Base-by-base conservation (phyloP, 2,113 vertebrate species). In the Cyphomyrus plagiostoma region DNA sequence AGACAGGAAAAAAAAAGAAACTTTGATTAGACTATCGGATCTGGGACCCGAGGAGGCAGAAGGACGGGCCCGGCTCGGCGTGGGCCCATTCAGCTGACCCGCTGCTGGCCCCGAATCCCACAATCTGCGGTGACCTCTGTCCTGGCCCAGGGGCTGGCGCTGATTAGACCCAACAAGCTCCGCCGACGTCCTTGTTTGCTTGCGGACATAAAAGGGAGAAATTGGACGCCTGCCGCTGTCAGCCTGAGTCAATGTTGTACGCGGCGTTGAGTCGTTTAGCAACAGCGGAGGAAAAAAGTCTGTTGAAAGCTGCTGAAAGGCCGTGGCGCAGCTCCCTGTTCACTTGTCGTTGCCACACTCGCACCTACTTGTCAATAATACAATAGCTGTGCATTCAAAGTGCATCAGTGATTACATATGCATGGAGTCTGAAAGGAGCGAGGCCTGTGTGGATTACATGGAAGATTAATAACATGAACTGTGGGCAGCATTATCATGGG, bases 81-180 rank as follows among this genome's bases (percentile, higher is more conserved):
- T 35, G 49, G 15, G 49, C 50, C 26, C 19, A 1, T 56, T 53
- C n/a, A 21, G 85, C 48, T 35, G 50, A 87, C 85, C 50, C 26
- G 6, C n/a, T 26, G 26, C 42, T 9, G 39, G 21, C 45, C 45
- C 82, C 8, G 45, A 4, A 86, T 35, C 42, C 56, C 42, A 3
- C 56, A 23, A 45, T 30, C 46, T 39, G 13, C 7, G 3, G 13
- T 56, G 15, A 56, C 88, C 50, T 83, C 88, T 89, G 46, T 82
- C 74, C 70, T 21, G 58, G 26, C 35, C 53, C 53, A 42, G n/a
- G 15, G 21, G 19, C 53, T 26, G 30, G 13, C 21, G 49, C 49
- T 89, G 74, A 89, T 89, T 82, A 89, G 30, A 53, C 42, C 48
- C 15, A 89, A 82, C 70, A 89, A 89, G 10, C 74, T 45, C 53